Evolutionary conservation across 2,888 invertebrate species (phyloP).

Genomic region (Thyatira batis): DNA sequence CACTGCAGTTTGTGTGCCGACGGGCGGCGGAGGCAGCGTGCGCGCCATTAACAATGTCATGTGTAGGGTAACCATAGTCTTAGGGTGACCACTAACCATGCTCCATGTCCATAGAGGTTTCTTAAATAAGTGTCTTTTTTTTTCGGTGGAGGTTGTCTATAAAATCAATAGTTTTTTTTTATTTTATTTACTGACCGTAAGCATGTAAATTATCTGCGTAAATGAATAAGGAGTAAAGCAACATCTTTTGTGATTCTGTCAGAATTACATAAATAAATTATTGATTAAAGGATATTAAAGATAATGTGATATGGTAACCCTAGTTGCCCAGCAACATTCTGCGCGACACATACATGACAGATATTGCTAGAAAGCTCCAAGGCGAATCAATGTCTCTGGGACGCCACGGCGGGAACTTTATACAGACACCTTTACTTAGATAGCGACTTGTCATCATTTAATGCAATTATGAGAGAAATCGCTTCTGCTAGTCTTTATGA

Average conservation of each 20-base stretch:
- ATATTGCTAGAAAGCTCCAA: conserved; percentile 57
- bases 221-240: no score
- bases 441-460: not conserved
- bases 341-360: conserved; percentile 48
- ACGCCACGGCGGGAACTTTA: not conserved
- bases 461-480: not conserved
- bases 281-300: no score
- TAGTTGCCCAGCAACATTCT: conserved; percentile 45
- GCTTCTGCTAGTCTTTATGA: no score
- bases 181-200: no score
- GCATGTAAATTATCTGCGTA: no score
- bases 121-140: no score
- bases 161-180: no score
- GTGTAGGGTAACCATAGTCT: not conserved
- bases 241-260: no score
- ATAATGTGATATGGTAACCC: not conserved
- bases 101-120: no score
- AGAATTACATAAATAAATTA: not conserved
- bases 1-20: conserved; percentile 55
- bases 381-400: conserved; percentile 4
- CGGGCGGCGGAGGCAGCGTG: not conserved
- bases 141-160: no score
- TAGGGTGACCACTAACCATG: no score
- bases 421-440: not conserved
- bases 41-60: not conserved